A percentile compares a stretch with the other conserved stretches of the same genome.
phyloP scores from a whole-genome alignment of 2,888 invertebrate genomes.

The Chrysolina haemoptera region DNA sequence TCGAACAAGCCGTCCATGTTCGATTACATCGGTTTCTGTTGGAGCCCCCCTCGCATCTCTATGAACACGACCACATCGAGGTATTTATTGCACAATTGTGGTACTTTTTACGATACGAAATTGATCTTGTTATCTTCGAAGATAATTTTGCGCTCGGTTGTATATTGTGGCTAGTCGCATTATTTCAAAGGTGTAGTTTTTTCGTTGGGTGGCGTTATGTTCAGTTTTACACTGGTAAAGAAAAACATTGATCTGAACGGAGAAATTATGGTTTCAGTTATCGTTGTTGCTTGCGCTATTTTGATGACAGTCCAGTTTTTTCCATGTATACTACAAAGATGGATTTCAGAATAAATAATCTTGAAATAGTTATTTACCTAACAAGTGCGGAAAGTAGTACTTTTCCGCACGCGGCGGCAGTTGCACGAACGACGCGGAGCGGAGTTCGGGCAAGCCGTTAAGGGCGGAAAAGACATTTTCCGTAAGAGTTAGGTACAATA shows the following conservation, averaged over 20 bases:
- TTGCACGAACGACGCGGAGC: too few species aligned
- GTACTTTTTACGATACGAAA: slow-evolving; percentile 60
- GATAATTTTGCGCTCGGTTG: slow-evolving; percentile 55
- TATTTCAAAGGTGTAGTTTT: slow-evolving; percentile 15
- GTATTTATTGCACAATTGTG: slow-evolving; percentile 64
- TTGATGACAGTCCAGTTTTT: too few species aligned
- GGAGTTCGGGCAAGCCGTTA: too few species aligned
- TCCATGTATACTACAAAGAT: background rate
- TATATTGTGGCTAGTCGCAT: slow-evolving; percentile 35
- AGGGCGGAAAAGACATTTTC: too few species aligned
- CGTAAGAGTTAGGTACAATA: too few species aligned
- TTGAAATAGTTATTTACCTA: too few species aligned
- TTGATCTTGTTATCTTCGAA: slow-evolving; percentile 58
- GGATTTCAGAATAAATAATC: background rate
- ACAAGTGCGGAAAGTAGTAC: too few species aligned
- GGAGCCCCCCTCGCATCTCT: slow-evolving; percentile 56
- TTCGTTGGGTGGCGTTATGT: slow-evolving; percentile 5
- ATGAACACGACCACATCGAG: slow-evolving; percentile 59
- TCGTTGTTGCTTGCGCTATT: too few species aligned
- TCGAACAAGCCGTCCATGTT: slow-evolving; percentile 64
- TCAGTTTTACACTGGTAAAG: background rate
- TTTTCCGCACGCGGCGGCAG: too few species aligned
- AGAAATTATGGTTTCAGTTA: background rate
- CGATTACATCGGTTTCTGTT: slow-evolving; percentile 66
- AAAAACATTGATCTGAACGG: background rate